phyloP scores from a whole-genome alignment of 2,888 invertebrate species.

The Neria commutata region DNA sequence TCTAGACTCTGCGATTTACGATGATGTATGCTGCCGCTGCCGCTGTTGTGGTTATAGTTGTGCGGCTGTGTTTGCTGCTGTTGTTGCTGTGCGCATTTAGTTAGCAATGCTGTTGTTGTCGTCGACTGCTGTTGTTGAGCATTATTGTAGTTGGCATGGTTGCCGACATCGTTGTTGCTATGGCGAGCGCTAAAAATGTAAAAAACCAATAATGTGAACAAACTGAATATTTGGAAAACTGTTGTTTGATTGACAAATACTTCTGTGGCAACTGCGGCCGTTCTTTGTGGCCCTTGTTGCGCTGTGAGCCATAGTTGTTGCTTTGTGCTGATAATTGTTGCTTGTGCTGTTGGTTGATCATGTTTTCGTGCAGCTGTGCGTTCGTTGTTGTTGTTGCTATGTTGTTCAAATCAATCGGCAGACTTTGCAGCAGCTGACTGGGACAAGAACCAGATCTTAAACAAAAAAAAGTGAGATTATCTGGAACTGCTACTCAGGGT shows the following conservation, averaged over 20 bases:
- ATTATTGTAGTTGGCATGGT: slow-evolving; percentile 41
- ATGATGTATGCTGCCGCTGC: slow-evolving; percentile 63
- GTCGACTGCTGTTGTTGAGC: slow-evolving; percentile 30
- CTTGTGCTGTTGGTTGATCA: slow-evolving; percentile 12
- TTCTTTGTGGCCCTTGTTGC: slow-evolving; percentile 70
- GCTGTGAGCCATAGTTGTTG: slow-evolving; percentile 62
- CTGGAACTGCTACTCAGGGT: background rate
- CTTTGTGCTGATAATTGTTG: slow-evolving; percentile 27
- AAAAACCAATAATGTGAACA: background rate
- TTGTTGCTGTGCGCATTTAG: slow-evolving; percentile 28
- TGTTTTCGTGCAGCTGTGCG: slow-evolving; percentile 24
- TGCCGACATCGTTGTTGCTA: too few species aligned
- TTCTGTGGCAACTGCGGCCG: slow-evolving; percentile 61
- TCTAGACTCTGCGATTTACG: slow-evolving; percentile 86
- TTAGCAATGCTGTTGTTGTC: slow-evolving; percentile 20
- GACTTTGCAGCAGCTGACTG: slow-evolving; percentile 81
- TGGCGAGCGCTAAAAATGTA: slow-evolving; percentile 41
- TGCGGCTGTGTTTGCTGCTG: slow-evolving; percentile 24
- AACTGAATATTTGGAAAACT: background rate
- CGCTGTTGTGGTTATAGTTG: slow-evolving; percentile 31
- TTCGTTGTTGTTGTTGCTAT: slow-evolving; percentile 25
- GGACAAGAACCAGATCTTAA: slow-evolving; percentile 88
- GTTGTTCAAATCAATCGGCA: slow-evolving; percentile 66
- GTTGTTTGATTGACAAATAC: background rate
- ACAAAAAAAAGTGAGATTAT: slow-evolving; percentile 49